Evolutionary conservation across 2,797 vertebrate genomes (phyloP).

Genomic region (Menidia menidia): DNA sequence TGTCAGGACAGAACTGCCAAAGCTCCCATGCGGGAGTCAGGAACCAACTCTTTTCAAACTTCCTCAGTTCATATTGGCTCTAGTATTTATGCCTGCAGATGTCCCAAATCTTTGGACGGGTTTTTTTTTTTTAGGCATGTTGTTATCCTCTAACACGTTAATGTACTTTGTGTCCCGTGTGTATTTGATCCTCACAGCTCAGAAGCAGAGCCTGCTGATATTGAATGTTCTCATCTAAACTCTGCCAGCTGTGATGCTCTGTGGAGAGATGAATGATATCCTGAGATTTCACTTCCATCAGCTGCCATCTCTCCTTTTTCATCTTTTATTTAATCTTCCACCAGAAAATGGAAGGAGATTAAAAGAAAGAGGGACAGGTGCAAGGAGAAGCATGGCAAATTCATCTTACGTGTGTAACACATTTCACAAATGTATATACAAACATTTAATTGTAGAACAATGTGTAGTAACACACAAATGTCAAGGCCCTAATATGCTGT

Average conservation of each 20-base stretch:
- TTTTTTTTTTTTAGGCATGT: slow-evolving; percentile 9
- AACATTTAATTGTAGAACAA: too few relatives aligned
- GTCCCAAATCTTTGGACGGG: not conserved
- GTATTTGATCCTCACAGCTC: slow-evolving; percentile 31
- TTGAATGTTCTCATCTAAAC: slow-evolving; percentile 25
- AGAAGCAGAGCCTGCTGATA: slow-evolving; percentile 14
- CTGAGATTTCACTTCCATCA: slow-evolving; percentile 43
- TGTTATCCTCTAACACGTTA: slow-evolving; percentile 5
- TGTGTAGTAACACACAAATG: not conserved
- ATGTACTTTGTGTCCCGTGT: slow-evolving; percentile 12
- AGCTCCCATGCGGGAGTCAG: not conserved
- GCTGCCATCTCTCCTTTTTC: slow-evolving; percentile 43
- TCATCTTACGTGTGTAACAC: not conserved
- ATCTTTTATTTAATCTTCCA: slow-evolving; percentile 45
- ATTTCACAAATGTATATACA: not conserved
- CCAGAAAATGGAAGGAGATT: slow-evolving; percentile 16
- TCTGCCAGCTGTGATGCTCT: slow-evolving; percentile 35
- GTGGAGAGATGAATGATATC: slow-evolving; percentile 34
- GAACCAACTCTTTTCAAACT: slow-evolving; percentile 1
- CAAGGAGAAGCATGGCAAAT: not conserved
- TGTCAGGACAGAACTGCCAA: slow-evolving; percentile 2
- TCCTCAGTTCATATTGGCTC: slow-evolving; percentile 10
- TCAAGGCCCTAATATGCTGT: not conserved
- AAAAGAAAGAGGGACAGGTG: slow-evolving; percentile 10
- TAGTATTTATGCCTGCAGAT: slow-evolving; percentile 13